These are phyloP conservation scores for Anomalospiza imberbis DNA, from an alignment of 2,797 vertebrate species.

Conservation along the genomic window DNA sequence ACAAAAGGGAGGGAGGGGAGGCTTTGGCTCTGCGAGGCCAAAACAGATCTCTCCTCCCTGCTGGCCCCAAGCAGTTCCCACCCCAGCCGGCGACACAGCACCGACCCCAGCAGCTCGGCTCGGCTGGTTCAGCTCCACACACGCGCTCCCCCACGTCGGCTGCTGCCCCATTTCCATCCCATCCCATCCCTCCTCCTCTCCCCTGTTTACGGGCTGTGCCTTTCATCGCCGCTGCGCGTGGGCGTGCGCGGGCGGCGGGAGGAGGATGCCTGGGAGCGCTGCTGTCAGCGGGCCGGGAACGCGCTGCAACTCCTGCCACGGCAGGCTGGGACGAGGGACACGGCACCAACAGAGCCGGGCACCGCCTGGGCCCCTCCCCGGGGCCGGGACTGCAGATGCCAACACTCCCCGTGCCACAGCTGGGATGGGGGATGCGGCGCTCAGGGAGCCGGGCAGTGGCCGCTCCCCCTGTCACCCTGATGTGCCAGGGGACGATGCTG, in stretches of 20 bases:
- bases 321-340: neutral
- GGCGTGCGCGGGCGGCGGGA: neutral
- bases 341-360: neutral
- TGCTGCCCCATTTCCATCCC: slow-evolving; percentile 40
- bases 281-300: neutral
- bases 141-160: neutral
- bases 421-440: accelerated
- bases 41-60: neutral
- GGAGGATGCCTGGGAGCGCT: slow-evolving; percentile 18
- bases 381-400: accelerated
- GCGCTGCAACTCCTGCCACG: neutral
- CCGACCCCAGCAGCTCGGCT: neutral
- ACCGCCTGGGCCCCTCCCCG: neutral
- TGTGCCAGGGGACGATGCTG: accelerated
- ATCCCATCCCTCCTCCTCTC: neutral
- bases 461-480: neutral
- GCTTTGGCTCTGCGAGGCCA: neutral
- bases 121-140: neutral
- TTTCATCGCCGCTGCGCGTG: neutral
- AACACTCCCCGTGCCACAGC: neutral
- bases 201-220: slow-evolving; percentile 52
- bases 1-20: slow-evolving; percentile 19
- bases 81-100: neutral
- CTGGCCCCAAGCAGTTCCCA: neutral
- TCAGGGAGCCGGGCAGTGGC: accelerated